These are phyloP conservation scores for Tautogolabrus adspersus DNA, from an alignment of 2,113 vertebrate species.

Conservation along the genomic window DNA sequence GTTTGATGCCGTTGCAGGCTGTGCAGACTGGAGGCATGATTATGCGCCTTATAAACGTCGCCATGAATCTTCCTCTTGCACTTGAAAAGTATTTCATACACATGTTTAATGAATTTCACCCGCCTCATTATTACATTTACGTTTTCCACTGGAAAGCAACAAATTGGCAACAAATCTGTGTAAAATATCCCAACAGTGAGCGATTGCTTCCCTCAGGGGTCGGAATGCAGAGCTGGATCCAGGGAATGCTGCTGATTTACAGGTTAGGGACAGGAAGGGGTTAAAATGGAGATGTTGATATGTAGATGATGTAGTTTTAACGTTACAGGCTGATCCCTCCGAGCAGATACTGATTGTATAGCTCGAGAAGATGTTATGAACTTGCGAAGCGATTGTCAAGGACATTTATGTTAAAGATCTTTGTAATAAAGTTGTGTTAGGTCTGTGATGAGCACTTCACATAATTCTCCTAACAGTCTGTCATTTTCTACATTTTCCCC, in stretches of 20 bases:
- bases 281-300: slow-evolving; percentile 45
- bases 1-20: slow-evolving; percentile 80
- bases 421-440: slow-evolving; percentile 23
- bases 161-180: slow-evolving; percentile 76
- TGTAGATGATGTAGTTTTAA: slow-evolving; percentile 9
- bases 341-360: slow-evolving; percentile 29
- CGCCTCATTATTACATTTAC: slow-evolving; percentile 75
- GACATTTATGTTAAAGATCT: slow-evolving; percentile 30
- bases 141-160: slow-evolving; percentile 70
- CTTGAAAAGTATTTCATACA: slow-evolving; percentile 77
- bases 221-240: slow-evolving; percentile 30
- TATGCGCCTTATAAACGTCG: slow-evolving; percentile 80
- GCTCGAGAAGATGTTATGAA: slow-evolving; percentile 13
- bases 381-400: slow-evolving; percentile 5
- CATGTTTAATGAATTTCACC: slow-evolving; percentile 76
- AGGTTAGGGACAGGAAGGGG: slow-evolving; percentile 25
- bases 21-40: slow-evolving; percentile 87
- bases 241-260: slow-evolving; percentile 28
- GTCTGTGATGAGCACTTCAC: neutral
- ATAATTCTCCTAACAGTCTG: too few species aligned
- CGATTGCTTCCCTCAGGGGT: slow-evolving; percentile 36
- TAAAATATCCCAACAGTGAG: slow-evolving; percentile 62
- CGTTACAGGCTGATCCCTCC: neutral
- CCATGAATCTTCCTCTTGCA: slow-evolving; percentile 79
- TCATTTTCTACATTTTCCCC: neutral